phyloP scores from a whole-genome alignment of 2,113 vertebrate species.

The Oncorhynchus keta region DNA sequence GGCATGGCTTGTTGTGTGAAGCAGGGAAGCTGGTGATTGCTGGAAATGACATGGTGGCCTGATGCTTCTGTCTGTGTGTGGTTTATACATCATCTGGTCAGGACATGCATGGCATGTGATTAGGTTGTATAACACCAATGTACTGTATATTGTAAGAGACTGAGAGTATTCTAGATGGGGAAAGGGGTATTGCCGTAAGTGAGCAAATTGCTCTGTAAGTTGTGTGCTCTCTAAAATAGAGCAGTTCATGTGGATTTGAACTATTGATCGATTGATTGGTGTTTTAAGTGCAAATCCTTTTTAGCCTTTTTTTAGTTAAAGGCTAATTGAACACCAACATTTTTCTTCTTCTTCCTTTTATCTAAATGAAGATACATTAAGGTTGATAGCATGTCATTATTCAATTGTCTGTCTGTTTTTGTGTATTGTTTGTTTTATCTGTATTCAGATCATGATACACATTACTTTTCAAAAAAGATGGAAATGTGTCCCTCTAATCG shows the following conservation, averaged over 20 bases:
- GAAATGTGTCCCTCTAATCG: background rate
- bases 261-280: constrained; percentile 56
- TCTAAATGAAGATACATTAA: too few relatives aligned
- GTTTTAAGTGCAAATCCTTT: constrained; percentile 40
- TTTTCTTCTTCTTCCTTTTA: background rate
- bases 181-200: background rate
- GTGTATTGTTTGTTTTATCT: too few relatives aligned
- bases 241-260: constrained; percentile 24
- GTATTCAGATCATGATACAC: too few relatives aligned
- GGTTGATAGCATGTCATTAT: too few relatives aligned
- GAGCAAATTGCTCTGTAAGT: constrained; percentile 46
- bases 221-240: constrained; percentile 38
- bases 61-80: constrained; percentile 1
- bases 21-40: constrained; percentile 27
- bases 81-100: background rate
- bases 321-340: background rate
- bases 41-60: constrained; percentile 31
- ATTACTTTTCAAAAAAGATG: too few relatives aligned
- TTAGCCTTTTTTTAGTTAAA: constrained; percentile 24
- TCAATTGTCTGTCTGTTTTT: too few relatives aligned
- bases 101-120: background rate
- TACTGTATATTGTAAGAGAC: background rate
- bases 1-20: too few relatives aligned
- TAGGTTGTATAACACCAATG: background rate
- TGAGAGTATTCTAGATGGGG: background rate